These are phyloP conservation scores for Triplophysa siluroides DNA, from an alignment of 2,113 vertebrate species.

Conservation along the genomic window DNA sequence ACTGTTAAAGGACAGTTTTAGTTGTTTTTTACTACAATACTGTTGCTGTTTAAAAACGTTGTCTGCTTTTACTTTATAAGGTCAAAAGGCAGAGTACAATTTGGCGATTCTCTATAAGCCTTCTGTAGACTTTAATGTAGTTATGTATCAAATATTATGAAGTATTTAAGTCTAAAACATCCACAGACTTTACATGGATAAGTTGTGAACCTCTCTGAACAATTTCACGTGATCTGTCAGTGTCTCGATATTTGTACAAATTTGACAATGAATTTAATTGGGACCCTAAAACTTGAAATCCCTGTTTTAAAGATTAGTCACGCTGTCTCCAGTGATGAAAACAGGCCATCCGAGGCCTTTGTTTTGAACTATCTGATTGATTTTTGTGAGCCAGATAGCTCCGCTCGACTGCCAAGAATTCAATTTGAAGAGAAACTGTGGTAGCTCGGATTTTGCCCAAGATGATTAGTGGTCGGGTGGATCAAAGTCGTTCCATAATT, in stretches of 20 bases:
- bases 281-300: neutral
- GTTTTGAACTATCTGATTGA: conserved; percentile 25
- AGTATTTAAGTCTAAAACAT: too few relatives aligned
- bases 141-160: too few relatives aligned
- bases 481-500: conserved; percentile 75
- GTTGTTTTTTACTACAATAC: too few relatives aligned
- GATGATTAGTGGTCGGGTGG: conserved; percentile 69
- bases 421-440: conserved; percentile 43
- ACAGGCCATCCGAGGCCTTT: conserved; percentile 45
- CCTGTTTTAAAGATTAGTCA: conserved; percentile 51
- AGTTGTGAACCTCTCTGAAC: neutral
- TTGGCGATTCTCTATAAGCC: too few relatives aligned
- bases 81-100: too few relatives aligned
- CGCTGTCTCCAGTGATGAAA: conserved; percentile 55
- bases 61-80: neutral
- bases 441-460: conserved; percentile 63
- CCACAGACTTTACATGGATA: too few relatives aligned
- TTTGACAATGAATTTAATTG: neutral
- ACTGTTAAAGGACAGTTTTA: too few relatives aligned
- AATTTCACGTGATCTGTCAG: neutral
- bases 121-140: too few relatives aligned
- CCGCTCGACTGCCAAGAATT: conserved; percentile 7
- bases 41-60: too few relatives aligned
- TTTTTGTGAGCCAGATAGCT: conserved; percentile 1
- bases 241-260: neutral